These are phyloP conservation scores for Riparia riparia DNA, from an alignment of 2,113 vertebrate genomes.

Conservation along the genomic window DNA sequence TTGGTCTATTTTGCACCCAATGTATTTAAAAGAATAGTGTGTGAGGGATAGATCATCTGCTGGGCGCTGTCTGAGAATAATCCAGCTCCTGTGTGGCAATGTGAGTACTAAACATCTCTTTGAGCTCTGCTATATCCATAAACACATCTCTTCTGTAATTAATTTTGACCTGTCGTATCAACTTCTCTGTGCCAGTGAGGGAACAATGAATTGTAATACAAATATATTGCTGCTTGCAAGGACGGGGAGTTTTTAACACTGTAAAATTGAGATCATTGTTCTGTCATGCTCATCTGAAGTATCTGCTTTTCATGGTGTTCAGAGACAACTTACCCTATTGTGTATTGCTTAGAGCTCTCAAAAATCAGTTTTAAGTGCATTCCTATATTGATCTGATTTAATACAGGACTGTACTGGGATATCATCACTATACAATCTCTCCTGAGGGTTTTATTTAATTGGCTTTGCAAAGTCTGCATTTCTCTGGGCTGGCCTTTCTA, in stretches of 20 bases:
- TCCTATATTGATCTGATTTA: conserved; percentile 15
- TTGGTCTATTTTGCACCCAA: background rate
- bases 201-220: background rate
- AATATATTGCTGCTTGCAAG: background rate
- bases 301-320: background rate
- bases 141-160: background rate
- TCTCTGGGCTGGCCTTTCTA: background rate
- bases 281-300: background rate
- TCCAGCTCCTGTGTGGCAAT: background rate
- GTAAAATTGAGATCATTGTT: background rate
- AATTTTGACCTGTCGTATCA: background rate
- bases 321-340: background rate
- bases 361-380: conserved; percentile 16
- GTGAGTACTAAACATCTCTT: background rate
- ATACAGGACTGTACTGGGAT: background rate
- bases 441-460: conserved; percentile 42
- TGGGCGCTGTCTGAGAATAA: background rate
- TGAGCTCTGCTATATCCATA: background rate
- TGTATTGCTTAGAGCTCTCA: background rate
- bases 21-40: background rate
- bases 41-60: background rate
- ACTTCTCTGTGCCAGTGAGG: background rate
- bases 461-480: background rate
- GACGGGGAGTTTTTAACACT: background rate
- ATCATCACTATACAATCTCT: background rate